Conservation (phyloP, 2,113 vertebrate genomes). For the Galemys pyrenaicus region DNA sequence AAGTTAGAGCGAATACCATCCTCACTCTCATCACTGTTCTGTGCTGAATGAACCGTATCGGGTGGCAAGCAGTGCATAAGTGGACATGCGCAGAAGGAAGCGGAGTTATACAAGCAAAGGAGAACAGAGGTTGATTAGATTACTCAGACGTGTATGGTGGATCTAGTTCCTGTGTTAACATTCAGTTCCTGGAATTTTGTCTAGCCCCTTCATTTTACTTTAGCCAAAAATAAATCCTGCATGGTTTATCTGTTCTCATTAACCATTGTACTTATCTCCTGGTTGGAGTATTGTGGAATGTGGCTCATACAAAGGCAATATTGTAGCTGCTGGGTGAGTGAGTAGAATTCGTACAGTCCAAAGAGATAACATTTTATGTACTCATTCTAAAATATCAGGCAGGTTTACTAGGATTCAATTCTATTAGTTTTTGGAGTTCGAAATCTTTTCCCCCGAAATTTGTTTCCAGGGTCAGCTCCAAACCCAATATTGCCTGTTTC, state of each 20-base stretch:
- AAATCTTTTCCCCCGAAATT: background rate
- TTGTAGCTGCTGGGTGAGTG: background rate
- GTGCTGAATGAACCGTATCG: slow-evolving; percentile 19
- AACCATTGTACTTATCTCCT: slow-evolving; percentile 60
- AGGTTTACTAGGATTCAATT: background rate
- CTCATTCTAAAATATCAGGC: background rate
- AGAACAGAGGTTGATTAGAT: slow-evolving; percentile 38
- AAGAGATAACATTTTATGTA: background rate
- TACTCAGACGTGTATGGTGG: background rate
- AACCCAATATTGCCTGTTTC: background rate
- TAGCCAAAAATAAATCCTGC: slow-evolving; percentile 1
- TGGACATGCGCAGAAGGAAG: slow-evolving; percentile 32
- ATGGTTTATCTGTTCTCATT: slow-evolving; percentile 63
- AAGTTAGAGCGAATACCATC: background rate
- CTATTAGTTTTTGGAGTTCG: background rate
- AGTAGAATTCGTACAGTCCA: background rate
- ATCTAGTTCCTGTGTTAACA: slow-evolving; percentile 49
- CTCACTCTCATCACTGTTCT: slow-evolving; percentile 15
- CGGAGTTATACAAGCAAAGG: background rate
- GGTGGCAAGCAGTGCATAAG: background rate
- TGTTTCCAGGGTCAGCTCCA: background rate
- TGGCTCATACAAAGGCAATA: slow-evolving; percentile 44
- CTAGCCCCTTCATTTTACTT: slow-evolving; percentile 47
- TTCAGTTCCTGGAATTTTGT: slow-evolving; percentile 70
- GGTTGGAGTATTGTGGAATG: slow-evolving; percentile 49